phyloP scores from a whole-genome alignment of 2,797 vertebrate species.

The Tinamus major region DNA sequence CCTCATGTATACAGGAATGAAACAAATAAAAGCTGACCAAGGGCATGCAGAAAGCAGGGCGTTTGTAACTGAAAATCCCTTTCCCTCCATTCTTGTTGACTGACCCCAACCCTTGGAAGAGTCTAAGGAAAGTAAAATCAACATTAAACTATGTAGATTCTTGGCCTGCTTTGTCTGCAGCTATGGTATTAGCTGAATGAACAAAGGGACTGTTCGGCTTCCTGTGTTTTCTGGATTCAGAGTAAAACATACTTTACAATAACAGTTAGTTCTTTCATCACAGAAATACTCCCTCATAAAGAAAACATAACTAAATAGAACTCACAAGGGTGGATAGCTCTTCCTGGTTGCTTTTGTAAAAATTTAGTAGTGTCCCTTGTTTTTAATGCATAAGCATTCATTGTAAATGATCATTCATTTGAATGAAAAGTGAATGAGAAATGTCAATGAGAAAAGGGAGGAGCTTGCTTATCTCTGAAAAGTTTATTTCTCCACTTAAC shows the following conservation, averaged over 20 bases:
- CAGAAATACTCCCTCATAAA: neutral
- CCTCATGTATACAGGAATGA: conserved; percentile 38
- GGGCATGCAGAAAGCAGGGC: conserved; percentile 31
- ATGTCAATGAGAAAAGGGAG: neutral
- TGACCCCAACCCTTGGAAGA: conserved; percentile 37
- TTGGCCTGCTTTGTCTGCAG: conserved; percentile 70
- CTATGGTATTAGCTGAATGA: conserved; percentile 66
- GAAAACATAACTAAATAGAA: neutral
- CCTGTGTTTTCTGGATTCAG: conserved; percentile 65
- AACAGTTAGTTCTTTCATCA: conserved; percentile 45
- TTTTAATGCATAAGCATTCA: neutral
- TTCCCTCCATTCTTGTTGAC: conserved; percentile 61
- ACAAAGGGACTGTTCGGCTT: conserved; percentile 60
- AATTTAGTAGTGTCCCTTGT: neutral
- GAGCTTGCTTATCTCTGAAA: neutral
- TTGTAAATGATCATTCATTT: neutral
- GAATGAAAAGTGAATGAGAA: conserved; percentile 10
- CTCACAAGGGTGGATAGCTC: neutral
- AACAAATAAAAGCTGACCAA: conserved; percentile 69
- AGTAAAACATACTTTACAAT: conserved; percentile 56
- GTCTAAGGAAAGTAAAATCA: conserved; percentile 69
- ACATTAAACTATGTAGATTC: conserved; percentile 27
- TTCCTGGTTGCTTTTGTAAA: neutral
- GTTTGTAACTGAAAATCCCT: conserved; percentile 50
- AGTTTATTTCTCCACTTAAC: neutral